These are phyloP conservation scores for Margarornis squamiger DNA, from an alignment of 2,797 vertebrate species.

Conservation along the genomic window DNA sequence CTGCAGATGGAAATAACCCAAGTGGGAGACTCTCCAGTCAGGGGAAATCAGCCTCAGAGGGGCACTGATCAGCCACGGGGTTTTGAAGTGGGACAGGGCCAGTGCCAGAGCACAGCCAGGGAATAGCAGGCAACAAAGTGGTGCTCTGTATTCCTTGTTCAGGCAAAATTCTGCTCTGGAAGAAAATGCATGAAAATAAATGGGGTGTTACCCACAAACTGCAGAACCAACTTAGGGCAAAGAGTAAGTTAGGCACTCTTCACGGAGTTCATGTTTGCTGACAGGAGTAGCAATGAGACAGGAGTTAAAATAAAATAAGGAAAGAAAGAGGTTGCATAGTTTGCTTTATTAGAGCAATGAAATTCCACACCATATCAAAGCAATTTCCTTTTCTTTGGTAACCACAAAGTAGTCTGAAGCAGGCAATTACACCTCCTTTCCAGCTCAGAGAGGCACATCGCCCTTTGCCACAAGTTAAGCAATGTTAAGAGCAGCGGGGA, in stretches of 20 bases:
- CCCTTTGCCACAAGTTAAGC: background rate
- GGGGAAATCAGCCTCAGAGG: background rate
- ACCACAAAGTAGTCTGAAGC: background rate
- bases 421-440: constrained; percentile 21
- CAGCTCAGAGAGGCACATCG: background rate
- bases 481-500: background rate
- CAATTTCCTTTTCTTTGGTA: background rate
- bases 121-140: fast-evolving
- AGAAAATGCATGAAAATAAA: background rate
- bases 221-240: background rate
- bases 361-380: constrained; percentile 8
- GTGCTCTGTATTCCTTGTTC: background rate
- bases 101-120: background rate
- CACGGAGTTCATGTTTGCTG: background rate
- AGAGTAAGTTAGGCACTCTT: background rate
- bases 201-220: background rate
- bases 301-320: background rate
- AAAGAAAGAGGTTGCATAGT: background rate
- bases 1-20: background rate
- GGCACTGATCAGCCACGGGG: background rate
- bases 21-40: background rate
- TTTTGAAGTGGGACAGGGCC: background rate
- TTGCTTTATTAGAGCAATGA: constrained; percentile 7
- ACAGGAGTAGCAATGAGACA: background rate
- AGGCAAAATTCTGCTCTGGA: background rate